Conservation (phyloP, 2,888 invertebrate species). For the Diabrotica balteata region DNA sequence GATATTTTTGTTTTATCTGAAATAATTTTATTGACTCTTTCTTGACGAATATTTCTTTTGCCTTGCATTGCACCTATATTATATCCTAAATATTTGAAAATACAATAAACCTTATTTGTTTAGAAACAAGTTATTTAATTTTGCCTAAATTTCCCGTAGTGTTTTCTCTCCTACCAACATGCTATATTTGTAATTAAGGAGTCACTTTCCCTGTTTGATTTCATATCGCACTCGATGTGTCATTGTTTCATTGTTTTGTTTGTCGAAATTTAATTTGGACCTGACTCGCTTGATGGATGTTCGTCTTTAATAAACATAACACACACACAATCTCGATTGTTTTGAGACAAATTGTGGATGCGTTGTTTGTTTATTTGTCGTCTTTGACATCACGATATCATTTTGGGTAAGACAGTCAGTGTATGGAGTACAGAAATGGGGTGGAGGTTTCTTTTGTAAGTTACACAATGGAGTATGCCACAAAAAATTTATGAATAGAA, state of each 20-base stretch:
- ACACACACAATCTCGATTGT: conserved; percentile 25
- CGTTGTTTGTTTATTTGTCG: conserved; percentile 24
- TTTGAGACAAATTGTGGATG: conserved; percentile 27
- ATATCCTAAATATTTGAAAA: no score
- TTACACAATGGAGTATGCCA: not conserved
- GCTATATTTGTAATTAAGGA: conserved; percentile 38
- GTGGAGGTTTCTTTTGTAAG: not conserved
- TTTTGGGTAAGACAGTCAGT: conserved; percentile 19
- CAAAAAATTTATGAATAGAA: not conserved
- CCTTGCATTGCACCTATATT: no score
- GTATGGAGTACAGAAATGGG: not conserved
- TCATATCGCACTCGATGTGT: conserved; percentile 31
- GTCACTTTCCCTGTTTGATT: conserved; percentile 35
- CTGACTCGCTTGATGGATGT: conserved; percentile 21
- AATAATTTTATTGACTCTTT: no score
- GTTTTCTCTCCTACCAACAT: not conserved
- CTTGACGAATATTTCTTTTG: no score
- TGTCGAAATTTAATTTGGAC: conserved; percentile 37
- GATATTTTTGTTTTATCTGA: no score
- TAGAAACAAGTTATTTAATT: conserved; percentile 2
- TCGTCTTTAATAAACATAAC: conserved; percentile 15
- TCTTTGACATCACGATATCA: conserved; percentile 19
- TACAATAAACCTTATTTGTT: no score
- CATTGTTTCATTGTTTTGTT: conserved; percentile 39
- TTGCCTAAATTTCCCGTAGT: not conserved